Conservation (phyloP, 2,797 vertebrate genomes). For the Enteromius treurensis region DNA sequence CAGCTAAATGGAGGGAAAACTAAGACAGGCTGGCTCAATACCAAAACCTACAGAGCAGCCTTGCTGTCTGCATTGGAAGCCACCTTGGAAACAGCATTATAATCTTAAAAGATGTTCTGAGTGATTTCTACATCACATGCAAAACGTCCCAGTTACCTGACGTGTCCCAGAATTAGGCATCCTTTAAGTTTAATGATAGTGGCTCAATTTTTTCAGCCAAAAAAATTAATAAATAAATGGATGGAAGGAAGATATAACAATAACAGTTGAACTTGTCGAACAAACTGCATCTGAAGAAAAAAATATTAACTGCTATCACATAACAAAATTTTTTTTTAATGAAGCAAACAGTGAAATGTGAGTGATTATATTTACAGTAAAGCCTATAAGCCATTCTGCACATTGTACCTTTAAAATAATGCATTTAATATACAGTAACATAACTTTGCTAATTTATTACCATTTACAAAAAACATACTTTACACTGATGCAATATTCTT, state of each 20-base stretch:
- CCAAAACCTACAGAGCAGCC: conserved; percentile 12
- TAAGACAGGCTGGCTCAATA: not conserved
- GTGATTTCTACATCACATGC: not conserved
- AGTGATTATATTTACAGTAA: not conserved
- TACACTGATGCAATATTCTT: not conserved
- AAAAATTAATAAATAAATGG: not conserved
- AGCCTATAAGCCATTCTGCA: not conserved
- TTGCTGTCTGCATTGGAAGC: not conserved
- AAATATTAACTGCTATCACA: not conserved
- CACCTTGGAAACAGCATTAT: not conserved
- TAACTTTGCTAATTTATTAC: not conserved
- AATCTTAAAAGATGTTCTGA: conserved; percentile 19
- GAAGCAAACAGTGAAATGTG: not conserved
- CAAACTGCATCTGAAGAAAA: not conserved
- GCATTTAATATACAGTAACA: not conserved
- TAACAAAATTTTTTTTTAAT: not conserved
- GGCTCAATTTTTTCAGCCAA: not conserved
- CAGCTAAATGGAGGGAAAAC: conserved; percentile 25
- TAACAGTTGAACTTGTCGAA: not conserved
- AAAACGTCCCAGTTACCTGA: not conserved
- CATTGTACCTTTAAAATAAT: not conserved
- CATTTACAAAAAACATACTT: not conserved
- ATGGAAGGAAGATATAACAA: not conserved
- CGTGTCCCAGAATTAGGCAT: not conserved
- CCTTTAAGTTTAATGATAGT: not conserved